phyloP scores from a whole-genome alignment of 2,113 vertebrate species.

The Ictidomys tridecemlineatus region DNA sequence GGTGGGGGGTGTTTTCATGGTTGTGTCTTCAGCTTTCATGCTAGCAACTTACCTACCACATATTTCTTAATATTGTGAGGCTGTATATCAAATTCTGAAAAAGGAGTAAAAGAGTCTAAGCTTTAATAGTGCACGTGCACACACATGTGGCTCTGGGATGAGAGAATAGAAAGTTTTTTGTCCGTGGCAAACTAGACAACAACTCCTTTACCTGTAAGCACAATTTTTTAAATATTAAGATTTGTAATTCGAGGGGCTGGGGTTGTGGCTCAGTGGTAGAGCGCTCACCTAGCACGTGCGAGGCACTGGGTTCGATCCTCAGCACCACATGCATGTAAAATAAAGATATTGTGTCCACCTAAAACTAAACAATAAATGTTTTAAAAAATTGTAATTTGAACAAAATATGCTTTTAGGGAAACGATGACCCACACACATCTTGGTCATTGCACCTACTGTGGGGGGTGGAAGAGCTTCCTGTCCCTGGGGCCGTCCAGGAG shows the following conservation, averaged over 20 bases:
- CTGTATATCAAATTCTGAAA: not conserved
- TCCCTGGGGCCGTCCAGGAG: not conserved
- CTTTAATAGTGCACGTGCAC: not conserved
- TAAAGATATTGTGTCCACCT: no score
- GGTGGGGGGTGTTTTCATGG: not conserved
- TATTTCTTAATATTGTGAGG: not conserved
- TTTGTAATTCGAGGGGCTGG: not conserved
- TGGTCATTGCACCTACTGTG: not conserved
- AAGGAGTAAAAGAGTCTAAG: not conserved
- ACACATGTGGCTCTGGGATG: not conserved
- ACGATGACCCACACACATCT: not conserved
- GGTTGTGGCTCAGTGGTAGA: no score
- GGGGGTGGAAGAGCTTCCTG: not conserved
- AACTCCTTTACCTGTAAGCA: not conserved
- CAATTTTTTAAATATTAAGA: not conserved
- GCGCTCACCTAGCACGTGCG: no score
- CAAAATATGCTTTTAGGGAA: not conserved
- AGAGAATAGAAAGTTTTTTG: not conserved
- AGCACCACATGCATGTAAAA: no score
- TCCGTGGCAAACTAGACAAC: not conserved
- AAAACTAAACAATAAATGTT: no score
- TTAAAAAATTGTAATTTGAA: not conserved
- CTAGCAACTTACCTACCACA: not conserved
- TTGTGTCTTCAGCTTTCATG: not conserved
- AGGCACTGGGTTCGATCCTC: no score